A percentile compares a stretch with the other conserved stretches of the same genome.
phyloP scores from a whole-genome alignment of 2,797 vertebrate species.

The Sebastes hubbsi region DNA sequence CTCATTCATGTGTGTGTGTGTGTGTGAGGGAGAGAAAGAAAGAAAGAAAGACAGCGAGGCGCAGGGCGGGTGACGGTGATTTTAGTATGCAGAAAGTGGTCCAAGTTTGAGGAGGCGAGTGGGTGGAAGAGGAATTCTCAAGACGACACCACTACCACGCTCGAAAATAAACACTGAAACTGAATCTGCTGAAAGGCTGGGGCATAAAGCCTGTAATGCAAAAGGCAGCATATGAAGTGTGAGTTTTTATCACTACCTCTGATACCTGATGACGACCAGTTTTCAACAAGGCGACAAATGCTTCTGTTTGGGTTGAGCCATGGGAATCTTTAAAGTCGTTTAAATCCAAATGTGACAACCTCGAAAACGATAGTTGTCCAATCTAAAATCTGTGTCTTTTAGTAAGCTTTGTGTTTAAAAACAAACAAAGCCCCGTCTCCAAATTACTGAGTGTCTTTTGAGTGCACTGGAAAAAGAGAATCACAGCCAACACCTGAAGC shows the following conservation, averaged over 20 bases:
- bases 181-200: conserved; percentile 46
- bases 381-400: conserved; percentile 21
- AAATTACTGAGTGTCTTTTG: neutral
- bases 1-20: conserved; percentile 5
- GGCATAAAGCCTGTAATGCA: conserved; percentile 1
- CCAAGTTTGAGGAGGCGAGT: conserved; percentile 59
- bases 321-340: conserved; percentile 26
- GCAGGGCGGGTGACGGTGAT: conserved; percentile 26
- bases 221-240: neutral
- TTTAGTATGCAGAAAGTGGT: conserved; percentile 63
- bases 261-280: neutral
- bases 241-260: neutral
- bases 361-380: conserved; percentile 1
- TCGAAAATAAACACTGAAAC: conserved; percentile 73
- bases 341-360: conserved; percentile 15
- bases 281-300: neutral
- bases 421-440: neutral
- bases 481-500: neutral
- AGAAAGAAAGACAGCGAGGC: conserved; percentile 18
- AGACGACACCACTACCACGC: conserved; percentile 57
- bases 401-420: neutral
- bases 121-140: conserved; percentile 74
- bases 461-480: neutral
- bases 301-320: neutral
- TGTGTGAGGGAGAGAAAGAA: neutral